A percentile compares a stretch with the other conserved stretches of the same genome.
Evolutionary conservation across 2,888 invertebrate genomes (phyloP).

Genomic region (Candidula unifasciata): DNA sequence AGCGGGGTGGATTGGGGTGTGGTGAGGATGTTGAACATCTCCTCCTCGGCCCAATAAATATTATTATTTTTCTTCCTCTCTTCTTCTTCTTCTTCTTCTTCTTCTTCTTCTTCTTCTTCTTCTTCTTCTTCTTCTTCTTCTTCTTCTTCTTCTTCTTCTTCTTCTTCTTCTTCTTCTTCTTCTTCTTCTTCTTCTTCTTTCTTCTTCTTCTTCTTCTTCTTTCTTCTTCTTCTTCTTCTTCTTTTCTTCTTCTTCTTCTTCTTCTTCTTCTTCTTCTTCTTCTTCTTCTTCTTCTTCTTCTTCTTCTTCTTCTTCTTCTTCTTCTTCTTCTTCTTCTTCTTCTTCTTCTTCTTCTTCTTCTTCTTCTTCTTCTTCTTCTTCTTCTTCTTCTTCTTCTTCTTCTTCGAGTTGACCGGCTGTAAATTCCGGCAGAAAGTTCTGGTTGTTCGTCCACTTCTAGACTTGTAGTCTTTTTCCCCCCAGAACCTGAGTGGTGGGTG

Average conservation of each 20-base stretch:
- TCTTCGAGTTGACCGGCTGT: too few species aligned
- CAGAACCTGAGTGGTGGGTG: too few species aligned
- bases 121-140: constrained; percentile 30
- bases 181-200: too few species aligned
- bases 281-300: constrained; percentile 28
- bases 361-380: constrained; percentile 26
- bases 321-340: constrained; percentile 34
- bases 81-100: constrained; percentile 27
- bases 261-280: constrained; percentile 32
- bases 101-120: constrained; percentile 28
- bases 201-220: constrained; percentile 26
- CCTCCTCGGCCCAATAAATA: too few species aligned
- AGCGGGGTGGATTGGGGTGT: too few species aligned
- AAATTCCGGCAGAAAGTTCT: too few species aligned
- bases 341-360: constrained; percentile 29
- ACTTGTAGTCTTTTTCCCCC: too few species aligned
- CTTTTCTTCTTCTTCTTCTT: constrained; percentile 27
- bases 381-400: constrained; percentile 25
- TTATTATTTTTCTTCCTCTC: constrained; percentile 24
- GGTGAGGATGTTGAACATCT: too few species aligned
- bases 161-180: too few species aligned
- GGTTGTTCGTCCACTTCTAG: too few species aligned
- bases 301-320: constrained; percentile 26
- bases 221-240: background rate
- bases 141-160: background rate